phyloP scores from a whole-genome alignment of 2,888 invertebrate species.

The Clanis bilineata region DNA sequence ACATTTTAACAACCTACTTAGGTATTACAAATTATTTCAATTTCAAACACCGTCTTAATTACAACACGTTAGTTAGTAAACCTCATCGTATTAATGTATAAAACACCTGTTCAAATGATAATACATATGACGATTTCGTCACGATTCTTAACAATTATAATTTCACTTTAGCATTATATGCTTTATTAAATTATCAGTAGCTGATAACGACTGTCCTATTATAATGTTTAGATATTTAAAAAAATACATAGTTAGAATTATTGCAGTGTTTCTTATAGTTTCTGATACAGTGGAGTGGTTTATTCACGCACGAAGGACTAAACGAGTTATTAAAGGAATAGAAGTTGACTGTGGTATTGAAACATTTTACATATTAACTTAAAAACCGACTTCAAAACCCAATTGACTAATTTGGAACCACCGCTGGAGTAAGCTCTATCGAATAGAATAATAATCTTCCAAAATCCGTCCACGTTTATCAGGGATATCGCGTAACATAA shows the following conservation, averaged over 20 bases:
- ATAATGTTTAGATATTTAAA: constrained; percentile 23
- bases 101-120: constrained; percentile 44
- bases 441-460: no score
- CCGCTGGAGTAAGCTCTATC: no score
- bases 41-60: no score
- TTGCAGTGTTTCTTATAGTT: constrained; percentile 20
- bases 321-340: constrained; percentile 60
- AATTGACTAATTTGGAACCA: no score
- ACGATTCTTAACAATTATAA: constrained; percentile 43
- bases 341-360: constrained; percentile 62
- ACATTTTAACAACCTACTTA: no score
- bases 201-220: constrained; percentile 20
- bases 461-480: no score
- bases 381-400: no score
- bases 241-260: background rate
- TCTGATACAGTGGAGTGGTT: constrained; percentile 28
- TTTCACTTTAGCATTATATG: constrained; percentile 19
- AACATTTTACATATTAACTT: background rate
- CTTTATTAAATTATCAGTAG: constrained; percentile 12
- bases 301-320: constrained; percentile 51
- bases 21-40: no score
- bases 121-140: constrained; percentile 42
- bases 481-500: no score
- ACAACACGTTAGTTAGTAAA: background rate
- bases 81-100: background rate